Conservation (phyloP, 2,797 vertebrate genomes). For the Gymnopithys bicolor region DNA sequence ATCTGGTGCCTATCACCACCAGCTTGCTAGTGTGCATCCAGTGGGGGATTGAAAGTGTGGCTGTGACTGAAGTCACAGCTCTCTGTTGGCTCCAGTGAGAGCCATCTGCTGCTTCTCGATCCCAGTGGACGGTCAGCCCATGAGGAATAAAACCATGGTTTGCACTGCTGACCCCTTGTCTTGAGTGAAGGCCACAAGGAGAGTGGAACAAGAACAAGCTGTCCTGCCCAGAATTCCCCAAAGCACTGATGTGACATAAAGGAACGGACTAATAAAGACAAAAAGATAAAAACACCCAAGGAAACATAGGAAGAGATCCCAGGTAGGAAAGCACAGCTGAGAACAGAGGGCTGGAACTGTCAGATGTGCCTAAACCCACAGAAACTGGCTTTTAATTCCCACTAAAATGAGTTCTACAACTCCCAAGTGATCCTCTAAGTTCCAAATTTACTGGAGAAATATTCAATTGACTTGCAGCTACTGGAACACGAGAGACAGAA, state of each 20-base stretch:
- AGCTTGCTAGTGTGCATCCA: background rate
- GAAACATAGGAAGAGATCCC: background rate
- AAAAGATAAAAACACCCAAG: background rate
- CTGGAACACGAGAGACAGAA: constrained; percentile 22
- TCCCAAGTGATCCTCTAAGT: constrained; percentile 12
- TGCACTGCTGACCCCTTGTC: background rate
- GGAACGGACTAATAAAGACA: background rate
- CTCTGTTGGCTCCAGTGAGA: background rate
- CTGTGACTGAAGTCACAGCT: background rate
- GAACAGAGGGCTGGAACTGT: background rate
- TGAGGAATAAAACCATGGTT: fast-evolving
- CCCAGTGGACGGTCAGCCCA: fast-evolving
- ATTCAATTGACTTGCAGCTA: constrained; percentile 36
- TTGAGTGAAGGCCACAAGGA: background rate
- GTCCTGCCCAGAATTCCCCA: background rate
- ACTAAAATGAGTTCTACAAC: background rate
- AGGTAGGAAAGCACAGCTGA: background rate
- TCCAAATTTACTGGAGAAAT: constrained; percentile 37
- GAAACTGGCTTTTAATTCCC: constrained; percentile 28
- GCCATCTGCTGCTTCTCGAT: background rate
- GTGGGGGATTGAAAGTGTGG: background rate
- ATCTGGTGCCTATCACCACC: background rate
- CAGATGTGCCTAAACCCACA: background rate
- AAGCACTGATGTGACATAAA: background rate
- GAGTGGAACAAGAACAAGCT: background rate